Evolutionary conservation across 2,113 vertebrate species (phyloP).

Genomic region (Climacteris rufus): DNA sequence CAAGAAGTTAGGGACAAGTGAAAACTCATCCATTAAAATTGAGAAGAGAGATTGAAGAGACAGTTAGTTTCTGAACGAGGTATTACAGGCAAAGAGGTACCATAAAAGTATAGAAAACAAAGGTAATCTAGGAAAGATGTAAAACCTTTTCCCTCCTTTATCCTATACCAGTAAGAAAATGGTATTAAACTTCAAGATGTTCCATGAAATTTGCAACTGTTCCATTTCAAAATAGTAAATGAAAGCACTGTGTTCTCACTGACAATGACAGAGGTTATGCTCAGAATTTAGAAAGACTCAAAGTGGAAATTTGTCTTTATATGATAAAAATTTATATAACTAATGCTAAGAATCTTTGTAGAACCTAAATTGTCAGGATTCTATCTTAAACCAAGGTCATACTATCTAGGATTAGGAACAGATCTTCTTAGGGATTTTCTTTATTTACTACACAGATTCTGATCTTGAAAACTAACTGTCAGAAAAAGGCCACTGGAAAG

Average conservation of each 20-base stretch:
- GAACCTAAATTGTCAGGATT: not conserved
- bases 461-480: not conserved
- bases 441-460: not conserved
- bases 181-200: not conserved
- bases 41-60: not conserved
- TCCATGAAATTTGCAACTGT: not conserved
- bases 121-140: not conserved
- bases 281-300: not conserved
- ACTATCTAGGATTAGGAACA: not conserved
- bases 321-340: not conserved
- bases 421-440: not conserved
- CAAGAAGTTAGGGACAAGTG: not conserved
- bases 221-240: not conserved
- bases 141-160: not conserved
- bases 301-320: not conserved
- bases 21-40: not conserved
- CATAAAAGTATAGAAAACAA: not conserved
- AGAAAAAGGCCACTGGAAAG: not conserved
- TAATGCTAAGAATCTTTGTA: not conserved
- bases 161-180: not conserved
- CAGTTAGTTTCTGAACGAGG: not conserved
- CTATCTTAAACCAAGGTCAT: not conserved
- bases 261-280: not conserved
- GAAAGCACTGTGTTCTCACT: not conserved
- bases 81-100: not conserved